Base-by-base conservation (phyloP, 1,140 invertebrate genomes). In the Meloidogyne hapla region DNA sequence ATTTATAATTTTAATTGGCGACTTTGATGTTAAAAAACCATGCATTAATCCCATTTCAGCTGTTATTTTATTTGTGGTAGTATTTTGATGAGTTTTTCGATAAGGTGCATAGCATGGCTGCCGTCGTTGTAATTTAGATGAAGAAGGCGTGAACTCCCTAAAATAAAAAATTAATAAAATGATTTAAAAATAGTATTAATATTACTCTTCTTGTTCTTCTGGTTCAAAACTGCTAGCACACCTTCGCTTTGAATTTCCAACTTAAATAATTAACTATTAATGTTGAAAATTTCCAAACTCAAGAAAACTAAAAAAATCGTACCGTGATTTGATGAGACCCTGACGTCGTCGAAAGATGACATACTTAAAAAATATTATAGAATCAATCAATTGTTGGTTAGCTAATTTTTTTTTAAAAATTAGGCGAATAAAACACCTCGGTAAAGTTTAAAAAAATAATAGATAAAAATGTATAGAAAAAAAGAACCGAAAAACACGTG, bases 21-120 rank as follows among this genome's bases (percentile, higher is more conserved):
- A 26, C 1, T 9, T 26, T 6, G 15, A n/a, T 26, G 45, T 8
- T 21, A 10, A 12, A 9, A 28, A 26, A 70, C 69, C 69, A 25
- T 70, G 69, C 45, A 70, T 70, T 70, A 56, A 33, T 45, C 69
- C 69, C 9, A 6, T 25, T 28, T 56, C 40, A n/a, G 40, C 40
- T 1, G 45, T 70, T 28, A 25, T 13, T 48, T 70, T 70, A 15
- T 25, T 67, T 67, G 65, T 67, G 5, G 18, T 21, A 42, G 65
- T 67, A 18, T 26, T 13, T 21, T 73, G 71, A 28, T 26, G 21
- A 23, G 45, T 28, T 28, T 64, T 73, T 23, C 56, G 15, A 63
- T 73, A 73, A 26, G 56, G 56, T 12, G 71, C 71, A 33, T 73
- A 73, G 71, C 71, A 73, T 13, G 71, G 64, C 12, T 73, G 56